phyloP scores from a whole-genome alignment of 53 echinoderm and acorn worm species.

The Glandiceps talaboti region DNA sequence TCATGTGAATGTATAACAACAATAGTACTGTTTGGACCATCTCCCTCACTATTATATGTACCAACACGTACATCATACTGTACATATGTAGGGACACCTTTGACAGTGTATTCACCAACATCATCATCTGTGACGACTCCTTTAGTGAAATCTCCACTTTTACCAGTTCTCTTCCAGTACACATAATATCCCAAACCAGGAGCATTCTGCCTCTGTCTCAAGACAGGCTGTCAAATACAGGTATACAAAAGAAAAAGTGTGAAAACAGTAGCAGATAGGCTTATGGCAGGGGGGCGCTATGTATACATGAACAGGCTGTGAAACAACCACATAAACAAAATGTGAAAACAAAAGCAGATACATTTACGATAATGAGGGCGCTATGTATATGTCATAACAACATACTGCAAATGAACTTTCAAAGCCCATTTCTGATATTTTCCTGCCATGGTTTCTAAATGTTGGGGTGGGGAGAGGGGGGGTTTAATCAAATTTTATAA shows the following conservation, averaged over 20 bases:
- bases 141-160: constrained; percentile 6
- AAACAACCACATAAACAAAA: too few relatives aligned
- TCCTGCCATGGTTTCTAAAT: too few relatives aligned
- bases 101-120: constrained; percentile 17
- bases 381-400: too few relatives aligned
- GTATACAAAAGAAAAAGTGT: not conserved
- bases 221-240: constrained; percentile 51
- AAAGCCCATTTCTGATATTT: too few relatives aligned
- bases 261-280: too few relatives aligned
- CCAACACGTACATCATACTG: constrained; percentile 42
- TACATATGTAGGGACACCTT: constrained; percentile 45
- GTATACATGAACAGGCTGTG: too few relatives aligned
- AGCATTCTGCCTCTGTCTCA: constrained; percentile 53
- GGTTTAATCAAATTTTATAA: too few relatives aligned
- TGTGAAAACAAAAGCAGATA: too few relatives aligned
- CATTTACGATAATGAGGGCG: too few relatives aligned
- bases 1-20: constrained; percentile 55
- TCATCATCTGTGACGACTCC: not conserved
- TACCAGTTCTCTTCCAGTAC: constrained; percentile 27
- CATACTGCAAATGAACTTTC: too few relatives aligned
- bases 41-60: constrained; percentile 30
- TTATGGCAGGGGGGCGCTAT: too few relatives aligned
- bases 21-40: constrained; percentile 31
- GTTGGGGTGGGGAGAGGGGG: too few relatives aligned
- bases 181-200: constrained; percentile 51